Percentiles rank a stretch among this genome's conserved stretches.
These are phyloP conservation scores for Steinernema khuongi DNA, from an alignment of 1,140 invertebrate species.

Conservation along the genomic window DNA sequence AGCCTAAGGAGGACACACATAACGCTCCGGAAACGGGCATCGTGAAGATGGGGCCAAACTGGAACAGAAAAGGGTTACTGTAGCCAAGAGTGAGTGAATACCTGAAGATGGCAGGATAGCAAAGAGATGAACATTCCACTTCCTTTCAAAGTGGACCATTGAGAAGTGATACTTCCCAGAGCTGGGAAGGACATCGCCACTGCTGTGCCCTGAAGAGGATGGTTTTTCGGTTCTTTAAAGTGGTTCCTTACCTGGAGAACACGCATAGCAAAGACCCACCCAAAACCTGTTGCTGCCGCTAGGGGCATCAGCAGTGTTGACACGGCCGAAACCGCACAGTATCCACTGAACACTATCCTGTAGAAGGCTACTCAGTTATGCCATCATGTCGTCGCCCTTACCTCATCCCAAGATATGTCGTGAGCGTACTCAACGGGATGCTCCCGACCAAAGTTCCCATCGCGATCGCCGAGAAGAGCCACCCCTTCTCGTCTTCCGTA, in stretches of 20 bases:
- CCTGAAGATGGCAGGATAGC: conserved; percentile 31
- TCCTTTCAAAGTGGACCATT: conserved; percentile 29
- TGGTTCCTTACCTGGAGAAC: conserved; percentile 2
- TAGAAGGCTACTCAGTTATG: conserved; percentile 62
- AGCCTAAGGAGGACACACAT: conserved; percentile 33
- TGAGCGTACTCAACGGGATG: conserved; percentile 9
- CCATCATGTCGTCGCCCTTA: background rate
- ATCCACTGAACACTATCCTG: background rate
- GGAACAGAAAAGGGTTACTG: conserved; percentile 20
- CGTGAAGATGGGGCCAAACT: conserved; percentile 38
- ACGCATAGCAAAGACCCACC: conserved; percentile 18
- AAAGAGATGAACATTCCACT: conserved; percentile 27
- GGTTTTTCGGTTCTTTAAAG: background rate
- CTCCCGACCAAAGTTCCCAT: conserved; percentile 24
- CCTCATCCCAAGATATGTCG: background rate
- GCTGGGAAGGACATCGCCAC: conserved; percentile 28
- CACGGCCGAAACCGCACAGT: conserved; percentile 12
- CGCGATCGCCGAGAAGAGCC: conserved; percentile 30
- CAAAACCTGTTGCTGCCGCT: conserved; percentile 13
- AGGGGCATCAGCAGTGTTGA: conserved; percentile 28
- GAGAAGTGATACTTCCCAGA: conserved; percentile 17
- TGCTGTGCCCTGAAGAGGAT: conserved; percentile 20
- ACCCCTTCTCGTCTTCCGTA: conserved; percentile 5
- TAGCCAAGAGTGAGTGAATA: background rate
- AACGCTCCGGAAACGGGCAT: conserved; percentile 40